These are phyloP conservation scores for Mechanitis mazaeus DNA, from an alignment of 2,888 invertebrate species.

Conservation along the genomic window DNA sequence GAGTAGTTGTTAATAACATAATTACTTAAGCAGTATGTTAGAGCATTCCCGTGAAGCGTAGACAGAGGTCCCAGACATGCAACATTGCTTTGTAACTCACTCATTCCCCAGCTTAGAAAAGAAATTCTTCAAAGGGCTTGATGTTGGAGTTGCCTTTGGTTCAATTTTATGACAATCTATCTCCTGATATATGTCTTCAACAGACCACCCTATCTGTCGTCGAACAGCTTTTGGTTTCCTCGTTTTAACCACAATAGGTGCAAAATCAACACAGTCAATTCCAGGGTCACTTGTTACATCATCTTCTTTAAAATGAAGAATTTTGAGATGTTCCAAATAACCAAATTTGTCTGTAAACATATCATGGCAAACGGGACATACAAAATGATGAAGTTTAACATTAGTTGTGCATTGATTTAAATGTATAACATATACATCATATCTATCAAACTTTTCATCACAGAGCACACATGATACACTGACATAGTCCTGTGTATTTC, in stretches of 20 bases:
- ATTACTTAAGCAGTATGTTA: constrained; percentile 35
- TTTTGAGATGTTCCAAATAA: constrained; percentile 62
- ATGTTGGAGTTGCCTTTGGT: constrained; percentile 55
- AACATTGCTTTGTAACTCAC: constrained; percentile 51
- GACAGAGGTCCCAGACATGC: constrained; percentile 50
- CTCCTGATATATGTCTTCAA: constrained; percentile 72
- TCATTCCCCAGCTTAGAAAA: constrained; percentile 69
- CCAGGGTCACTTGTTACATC: constrained; percentile 42
- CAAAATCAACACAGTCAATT: constrained; percentile 62
- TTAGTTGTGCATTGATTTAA: constrained; percentile 67
- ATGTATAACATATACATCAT: constrained; percentile 60
- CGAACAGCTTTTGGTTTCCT: constrained; percentile 60
- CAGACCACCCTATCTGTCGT: constrained; percentile 71
- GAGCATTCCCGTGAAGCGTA: constrained; percentile 33
- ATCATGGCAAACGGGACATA: constrained; percentile 69
- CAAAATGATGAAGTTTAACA: constrained; percentile 67
- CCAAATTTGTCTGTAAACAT: constrained; percentile 57
- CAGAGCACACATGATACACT: constrained; percentile 65
- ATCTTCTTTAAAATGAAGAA: constrained; percentile 46
- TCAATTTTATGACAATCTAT: constrained; percentile 66
- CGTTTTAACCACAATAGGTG: constrained; percentile 58
- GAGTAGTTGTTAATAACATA: constrained; percentile 16
- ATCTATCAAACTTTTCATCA: constrained; percentile 61
- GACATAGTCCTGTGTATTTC: constrained; percentile 36
- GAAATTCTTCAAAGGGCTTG: constrained; percentile 68